These are phyloP conservation scores for Pimpla rufipes DNA, from an alignment of 2,888 invertebrate genomes.

Conservation along the genomic window DNA sequence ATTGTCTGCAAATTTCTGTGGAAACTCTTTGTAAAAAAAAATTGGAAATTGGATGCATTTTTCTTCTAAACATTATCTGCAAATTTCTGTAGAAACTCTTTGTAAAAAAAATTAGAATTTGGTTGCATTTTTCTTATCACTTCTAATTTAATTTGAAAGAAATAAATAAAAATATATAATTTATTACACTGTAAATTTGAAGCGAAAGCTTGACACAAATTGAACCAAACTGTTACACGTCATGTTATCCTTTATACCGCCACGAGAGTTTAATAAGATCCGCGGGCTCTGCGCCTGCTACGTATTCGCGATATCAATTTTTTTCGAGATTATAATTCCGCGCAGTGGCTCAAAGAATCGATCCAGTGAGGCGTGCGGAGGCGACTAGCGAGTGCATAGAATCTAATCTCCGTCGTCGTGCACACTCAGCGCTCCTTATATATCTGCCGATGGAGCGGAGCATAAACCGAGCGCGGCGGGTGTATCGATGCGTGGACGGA, in stretches of 20 bases:
- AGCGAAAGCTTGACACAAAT: neutral
- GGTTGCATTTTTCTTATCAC: no score
- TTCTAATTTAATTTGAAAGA: no score
- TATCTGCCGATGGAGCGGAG: conserved; percentile 25
- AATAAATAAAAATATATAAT: neutral
- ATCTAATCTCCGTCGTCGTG: conserved; percentile 40
- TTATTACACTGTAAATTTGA: neutral
- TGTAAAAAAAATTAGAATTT: no score
- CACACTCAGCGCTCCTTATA: conserved; percentile 47
- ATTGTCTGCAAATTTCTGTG: no score
- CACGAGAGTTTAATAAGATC: neutral
- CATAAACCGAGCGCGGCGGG: neutral
- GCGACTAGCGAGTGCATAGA: conserved; percentile 36
- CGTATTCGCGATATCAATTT: neutral
- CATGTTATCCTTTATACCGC: no score
- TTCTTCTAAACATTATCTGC: no score
- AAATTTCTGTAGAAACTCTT: no score
- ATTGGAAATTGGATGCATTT: no score
- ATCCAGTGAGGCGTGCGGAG: conserved; percentile 9
- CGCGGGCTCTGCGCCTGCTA: neutral
- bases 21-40: no score
- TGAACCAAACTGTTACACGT: neutral
- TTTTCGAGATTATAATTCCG: neutral
- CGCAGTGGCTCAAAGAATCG: neutral
- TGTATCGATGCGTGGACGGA: conserved; percentile 9